Percentiles rank a stretch among this genome's conserved stretches.
Conservation (phyloP, 2,797 vertebrate species). For the Heterohyrax brucei region DNA sequence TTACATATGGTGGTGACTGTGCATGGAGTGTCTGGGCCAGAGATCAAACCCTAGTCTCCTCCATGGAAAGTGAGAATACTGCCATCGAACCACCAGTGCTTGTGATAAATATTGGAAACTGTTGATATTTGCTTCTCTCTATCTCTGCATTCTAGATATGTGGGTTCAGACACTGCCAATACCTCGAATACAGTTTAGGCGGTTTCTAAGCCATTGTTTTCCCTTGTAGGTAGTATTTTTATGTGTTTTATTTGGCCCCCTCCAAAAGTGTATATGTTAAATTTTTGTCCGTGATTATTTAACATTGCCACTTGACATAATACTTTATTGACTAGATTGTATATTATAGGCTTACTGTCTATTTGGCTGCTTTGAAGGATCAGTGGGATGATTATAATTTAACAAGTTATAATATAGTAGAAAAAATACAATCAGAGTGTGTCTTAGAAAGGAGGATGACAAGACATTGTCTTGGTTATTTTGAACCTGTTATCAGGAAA, state of each 20-base stretch:
- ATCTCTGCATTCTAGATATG: neutral
- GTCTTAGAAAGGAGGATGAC: neutral
- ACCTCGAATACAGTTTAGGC: neutral
- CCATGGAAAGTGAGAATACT: neutral
- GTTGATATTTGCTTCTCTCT: neutral
- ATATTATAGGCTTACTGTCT: neutral
- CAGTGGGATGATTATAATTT: neutral
- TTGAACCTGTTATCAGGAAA: neutral
- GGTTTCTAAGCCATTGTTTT: neutral
- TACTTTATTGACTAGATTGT: neutral
- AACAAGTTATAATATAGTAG: neutral
- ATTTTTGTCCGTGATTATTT: neutral
- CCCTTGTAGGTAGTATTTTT: constrained; percentile 19
- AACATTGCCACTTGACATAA: neutral
- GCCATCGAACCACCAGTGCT: neutral
- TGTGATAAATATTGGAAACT: neutral
- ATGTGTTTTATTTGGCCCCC: constrained; percentile 12
- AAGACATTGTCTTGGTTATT: neutral
- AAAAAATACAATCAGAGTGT: neutral
- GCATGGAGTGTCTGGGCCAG: neutral
- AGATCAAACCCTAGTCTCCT: neutral
- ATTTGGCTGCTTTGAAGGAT: constrained; percentile 48
- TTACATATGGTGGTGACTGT: neutral
- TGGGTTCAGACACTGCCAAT: neutral
- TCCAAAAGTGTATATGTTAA: neutral